These are phyloP conservation scores for Drosophila pallidifrons DNA, from an alignment of 1,140 invertebrate genomes.

Conservation along the genomic window DNA sequence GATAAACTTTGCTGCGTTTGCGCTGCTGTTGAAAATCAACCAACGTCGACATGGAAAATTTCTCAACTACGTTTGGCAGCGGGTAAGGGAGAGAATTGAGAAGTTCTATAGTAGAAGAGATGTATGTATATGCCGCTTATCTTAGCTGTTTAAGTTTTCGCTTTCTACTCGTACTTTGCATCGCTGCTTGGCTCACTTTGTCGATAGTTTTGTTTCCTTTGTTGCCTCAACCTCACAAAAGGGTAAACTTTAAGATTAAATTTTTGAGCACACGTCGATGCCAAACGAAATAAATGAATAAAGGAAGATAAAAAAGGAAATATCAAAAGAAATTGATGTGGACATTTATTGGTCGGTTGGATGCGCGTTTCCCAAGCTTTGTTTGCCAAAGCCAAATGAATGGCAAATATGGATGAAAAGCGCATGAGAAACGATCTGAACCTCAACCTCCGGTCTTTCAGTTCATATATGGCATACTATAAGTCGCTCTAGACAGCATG, in stretches of 20 bases:
- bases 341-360: constrained; percentile 68
- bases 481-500: constrained; percentile 48
- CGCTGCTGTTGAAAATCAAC: constrained; percentile 78
- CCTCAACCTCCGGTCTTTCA: constrained; percentile 2
- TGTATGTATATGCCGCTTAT: constrained; percentile 42
- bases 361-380: constrained; percentile 39
- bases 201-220: constrained; percentile 22
- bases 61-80: constrained; percentile 31
- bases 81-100: background rate
- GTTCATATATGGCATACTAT: constrained; percentile 32
- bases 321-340: constrained; percentile 42
- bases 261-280: constrained; percentile 18
- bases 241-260: constrained; percentile 51
- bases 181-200: constrained; percentile 45
- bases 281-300: background rate
- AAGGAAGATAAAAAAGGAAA: background rate
- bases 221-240: background rate
- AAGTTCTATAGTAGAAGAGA: constrained; percentile 7
- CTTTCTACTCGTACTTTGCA: constrained; percentile 53
- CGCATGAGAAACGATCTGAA: constrained; percentile 58
- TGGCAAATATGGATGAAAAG: constrained; percentile 64
- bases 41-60: constrained; percentile 69
- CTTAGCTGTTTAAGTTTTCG: constrained; percentile 51
- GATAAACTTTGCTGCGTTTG: constrained; percentile 81
- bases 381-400: constrained; percentile 64